Evolutionary conservation across 2,797 vertebrate genomes (phyloP).

Genomic region (Pseudochirops corinnae): DNA sequence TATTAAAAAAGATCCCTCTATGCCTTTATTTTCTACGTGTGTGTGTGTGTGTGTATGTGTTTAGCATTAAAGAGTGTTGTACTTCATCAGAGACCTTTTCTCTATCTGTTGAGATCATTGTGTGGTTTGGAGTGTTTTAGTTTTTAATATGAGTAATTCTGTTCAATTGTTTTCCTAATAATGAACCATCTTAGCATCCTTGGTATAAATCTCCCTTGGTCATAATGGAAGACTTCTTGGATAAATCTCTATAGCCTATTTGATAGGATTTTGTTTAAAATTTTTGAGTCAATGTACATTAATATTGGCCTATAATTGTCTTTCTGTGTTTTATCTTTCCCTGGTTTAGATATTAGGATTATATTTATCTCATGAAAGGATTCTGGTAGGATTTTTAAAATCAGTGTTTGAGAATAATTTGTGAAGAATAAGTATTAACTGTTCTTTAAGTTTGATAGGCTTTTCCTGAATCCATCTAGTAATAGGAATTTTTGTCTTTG

Average conservation of each 20-base stretch:
- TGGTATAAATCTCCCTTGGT: not conserved
- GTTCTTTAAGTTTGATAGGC: not conserved
- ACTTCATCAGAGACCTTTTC: not conserved
- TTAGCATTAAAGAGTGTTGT: not conserved
- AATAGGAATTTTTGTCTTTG: not conserved
- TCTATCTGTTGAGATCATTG: not conserved
- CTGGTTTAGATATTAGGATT: not conserved
- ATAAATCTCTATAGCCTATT: not conserved
- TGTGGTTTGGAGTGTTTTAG: not conserved
- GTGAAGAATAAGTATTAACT: not conserved
- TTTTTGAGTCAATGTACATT: not conserved
- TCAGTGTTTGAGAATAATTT: not conserved
- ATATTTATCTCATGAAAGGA: not conserved
- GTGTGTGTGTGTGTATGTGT: not conserved
- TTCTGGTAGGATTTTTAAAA: not conserved
- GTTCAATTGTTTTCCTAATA: not conserved
- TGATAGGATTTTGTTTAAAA: not conserved
- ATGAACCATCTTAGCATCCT: not conserved
- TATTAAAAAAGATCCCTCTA: not conserved
- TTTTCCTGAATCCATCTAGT: not conserved
- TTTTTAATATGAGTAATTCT: not conserved
- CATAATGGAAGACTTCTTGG: not conserved
- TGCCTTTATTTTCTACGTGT: not conserved
- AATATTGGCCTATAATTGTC: not conserved
- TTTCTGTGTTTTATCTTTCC: not conserved